These are phyloP conservation scores for Pavo muticus DNA, from an alignment of 2,113 vertebrate genomes.

Conservation along the genomic window DNA sequence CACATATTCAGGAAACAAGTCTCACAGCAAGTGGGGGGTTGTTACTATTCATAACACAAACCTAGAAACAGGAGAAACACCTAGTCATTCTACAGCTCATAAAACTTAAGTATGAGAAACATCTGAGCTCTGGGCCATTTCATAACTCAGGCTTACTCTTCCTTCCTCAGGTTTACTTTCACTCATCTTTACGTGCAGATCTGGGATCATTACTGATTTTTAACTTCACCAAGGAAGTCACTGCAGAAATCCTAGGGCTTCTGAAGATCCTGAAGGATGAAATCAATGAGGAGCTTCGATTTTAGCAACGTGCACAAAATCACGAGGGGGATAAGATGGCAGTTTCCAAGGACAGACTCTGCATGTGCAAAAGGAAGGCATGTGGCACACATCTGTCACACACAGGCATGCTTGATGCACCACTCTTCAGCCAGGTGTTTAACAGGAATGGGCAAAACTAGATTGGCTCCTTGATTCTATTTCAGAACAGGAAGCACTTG, in stretches of 20 bases:
- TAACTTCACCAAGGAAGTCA: background rate
- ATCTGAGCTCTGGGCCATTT: slow-evolving; percentile 18
- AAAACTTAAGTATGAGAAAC: slow-evolving; percentile 12
- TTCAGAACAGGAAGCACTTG: background rate
- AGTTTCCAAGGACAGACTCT: background rate
- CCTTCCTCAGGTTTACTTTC: background rate
- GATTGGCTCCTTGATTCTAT: background rate
- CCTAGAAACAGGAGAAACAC: background rate
- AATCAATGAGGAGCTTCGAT: background rate
- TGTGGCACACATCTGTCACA: fast-evolving
- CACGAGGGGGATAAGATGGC: background rate
- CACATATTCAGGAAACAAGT: fast-evolving
- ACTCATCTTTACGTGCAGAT: background rate
- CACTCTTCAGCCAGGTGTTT: background rate
- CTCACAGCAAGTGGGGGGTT: background rate
- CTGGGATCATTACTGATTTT: background rate
- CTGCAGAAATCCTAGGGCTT: background rate
- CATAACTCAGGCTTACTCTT: background rate
- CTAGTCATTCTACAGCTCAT: background rate
- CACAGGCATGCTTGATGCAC: fast-evolving
- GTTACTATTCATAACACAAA: background rate
- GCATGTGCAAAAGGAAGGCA: fast-evolving
- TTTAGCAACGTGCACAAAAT: background rate
- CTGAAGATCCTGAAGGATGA: background rate
- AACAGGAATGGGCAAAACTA: background rate